phyloP scores from a whole-genome alignment of 1,140 invertebrate genomes.

The Vollenhovia emeryi region DNA sequence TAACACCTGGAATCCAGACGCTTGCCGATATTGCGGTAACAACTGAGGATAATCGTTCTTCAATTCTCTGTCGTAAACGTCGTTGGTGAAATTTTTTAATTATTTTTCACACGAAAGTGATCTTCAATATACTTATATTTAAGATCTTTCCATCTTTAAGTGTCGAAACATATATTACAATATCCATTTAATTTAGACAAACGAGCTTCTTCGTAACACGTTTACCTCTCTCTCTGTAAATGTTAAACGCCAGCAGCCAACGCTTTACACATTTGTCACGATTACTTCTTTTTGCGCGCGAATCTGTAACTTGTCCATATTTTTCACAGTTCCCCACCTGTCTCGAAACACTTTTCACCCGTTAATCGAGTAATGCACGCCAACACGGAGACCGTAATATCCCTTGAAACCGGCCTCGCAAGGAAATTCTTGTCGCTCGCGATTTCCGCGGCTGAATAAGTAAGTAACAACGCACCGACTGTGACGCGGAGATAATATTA shows the following conservation, averaged over 20 bases:
- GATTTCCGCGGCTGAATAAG: constrained; percentile 28
- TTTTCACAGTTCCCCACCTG: neutral
- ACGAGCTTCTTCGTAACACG: too few species aligned
- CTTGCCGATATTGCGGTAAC: neutral
- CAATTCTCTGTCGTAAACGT: neutral
- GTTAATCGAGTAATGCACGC: neutral
- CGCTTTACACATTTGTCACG: neutral
- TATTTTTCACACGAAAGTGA: neutral
- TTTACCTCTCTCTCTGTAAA: neutral
- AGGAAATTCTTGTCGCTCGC: constrained; percentile 24
- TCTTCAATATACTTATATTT: neutral
- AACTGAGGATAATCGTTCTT: neutral
- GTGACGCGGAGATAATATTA: constrained; percentile 60
- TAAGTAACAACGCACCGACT: constrained; percentile 34
- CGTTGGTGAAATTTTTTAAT: neutral
- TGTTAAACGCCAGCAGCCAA: neutral
- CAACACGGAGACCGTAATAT: neutral
- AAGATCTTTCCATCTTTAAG: neutral
- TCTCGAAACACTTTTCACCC: neutral
- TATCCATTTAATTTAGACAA: too few species aligned
- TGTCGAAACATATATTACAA: too few species aligned
- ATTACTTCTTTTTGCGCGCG: neutral
- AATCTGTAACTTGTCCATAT: neutral
- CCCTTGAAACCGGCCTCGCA: neutral
- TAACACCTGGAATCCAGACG: neutral